phyloP scores from a whole-genome alignment of 2,797 vertebrate genomes.

The Siniperca obscura region DNA sequence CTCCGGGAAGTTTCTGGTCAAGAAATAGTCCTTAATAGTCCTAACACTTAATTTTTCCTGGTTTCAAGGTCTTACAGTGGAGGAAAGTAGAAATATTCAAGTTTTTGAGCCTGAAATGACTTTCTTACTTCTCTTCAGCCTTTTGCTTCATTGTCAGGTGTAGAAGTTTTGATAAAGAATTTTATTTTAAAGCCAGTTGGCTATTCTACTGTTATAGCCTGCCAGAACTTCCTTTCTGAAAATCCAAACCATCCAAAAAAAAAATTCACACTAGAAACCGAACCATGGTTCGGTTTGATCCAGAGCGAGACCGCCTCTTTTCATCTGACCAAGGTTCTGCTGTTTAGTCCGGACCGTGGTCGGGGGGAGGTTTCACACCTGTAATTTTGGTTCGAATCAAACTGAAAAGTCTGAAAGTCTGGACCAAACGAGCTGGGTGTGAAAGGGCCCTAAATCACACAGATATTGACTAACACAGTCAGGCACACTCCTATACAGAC shows the following conservation, averaged over 20 bases:
- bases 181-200: not conserved
- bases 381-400: too few relatives aligned
- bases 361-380: too few relatives aligned
- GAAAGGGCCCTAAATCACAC: not conserved
- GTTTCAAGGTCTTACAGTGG: not conserved
- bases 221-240: too few relatives aligned
- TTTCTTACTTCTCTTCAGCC: not conserved
- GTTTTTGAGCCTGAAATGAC: not conserved
- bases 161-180: not conserved
- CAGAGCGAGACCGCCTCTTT: too few relatives aligned
- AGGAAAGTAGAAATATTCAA: not conserved
- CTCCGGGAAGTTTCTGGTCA: not conserved
- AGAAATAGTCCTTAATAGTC: not conserved
- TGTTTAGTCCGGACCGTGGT: too few relatives aligned
- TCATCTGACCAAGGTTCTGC: too few relatives aligned
- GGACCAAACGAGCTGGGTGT: too few relatives aligned
- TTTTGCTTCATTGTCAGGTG: not conserved
- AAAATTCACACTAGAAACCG: too few relatives aligned
- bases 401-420: too few relatives aligned
- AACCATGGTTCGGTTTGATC: too few relatives aligned
- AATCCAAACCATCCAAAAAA: too few relatives aligned
- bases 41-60: not conserved
- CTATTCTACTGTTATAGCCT: slow-evolving; percentile 4
- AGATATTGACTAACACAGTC: slow-evolving; percentile 10
- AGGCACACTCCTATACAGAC: slow-evolving; percentile 13